Evolutionary conservation across 2,888 invertebrate species (phyloP), one percentile per base, ranked within the genome.

Genomic region (Microctonus hyperodae): DNA sequence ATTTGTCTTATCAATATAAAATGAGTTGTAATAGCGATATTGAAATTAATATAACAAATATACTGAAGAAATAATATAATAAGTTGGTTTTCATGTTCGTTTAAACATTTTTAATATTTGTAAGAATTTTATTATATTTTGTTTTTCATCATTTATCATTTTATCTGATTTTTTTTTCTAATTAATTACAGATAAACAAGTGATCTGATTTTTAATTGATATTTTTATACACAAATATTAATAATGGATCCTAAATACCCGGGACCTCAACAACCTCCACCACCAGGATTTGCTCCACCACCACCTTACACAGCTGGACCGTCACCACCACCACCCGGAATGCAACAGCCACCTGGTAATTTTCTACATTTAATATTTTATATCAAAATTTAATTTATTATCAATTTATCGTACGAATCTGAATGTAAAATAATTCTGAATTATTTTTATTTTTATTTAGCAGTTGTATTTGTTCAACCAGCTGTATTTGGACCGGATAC

Each of bases 401-500:
- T n/a, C n/a, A n/a, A n/a, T n/a, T n/a, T n/a, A n/a, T n/a, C n/a
- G n/a, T n/a, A n/a, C n/a, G n/a, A n/a, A n/a, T n/a, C n/a, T n/a
- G n/a, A n/a, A n/a, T n/a, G n/a, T n/a, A n/a, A n/a, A n/a, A n/a
- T 44, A 35, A 22, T 55, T 33, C 10, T 33, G 23, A 33, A 58
- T 25, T 23, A n/a, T 53, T 16, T 50, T 10, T 35, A n/a, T 51
- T 20, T n/a, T 64, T 23, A 70, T 68, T 0, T 64, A 78, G 78
- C n/a, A 61, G 64, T 78, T 0, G 50, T 80, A 6, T 57, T 78
- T 23, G 25, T 78, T 28, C 70, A 68, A 13, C 25, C 51, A 16
- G 35, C 69, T 4, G 53, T 67, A 20, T 80, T 84, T 50, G 86
- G 86, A 2, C 81, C 85, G 0, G 78, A 82, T 25, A 76, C 86